Conservation (phyloP, 1,140 invertebrate species). For the Philaenus spumarius region DNA sequence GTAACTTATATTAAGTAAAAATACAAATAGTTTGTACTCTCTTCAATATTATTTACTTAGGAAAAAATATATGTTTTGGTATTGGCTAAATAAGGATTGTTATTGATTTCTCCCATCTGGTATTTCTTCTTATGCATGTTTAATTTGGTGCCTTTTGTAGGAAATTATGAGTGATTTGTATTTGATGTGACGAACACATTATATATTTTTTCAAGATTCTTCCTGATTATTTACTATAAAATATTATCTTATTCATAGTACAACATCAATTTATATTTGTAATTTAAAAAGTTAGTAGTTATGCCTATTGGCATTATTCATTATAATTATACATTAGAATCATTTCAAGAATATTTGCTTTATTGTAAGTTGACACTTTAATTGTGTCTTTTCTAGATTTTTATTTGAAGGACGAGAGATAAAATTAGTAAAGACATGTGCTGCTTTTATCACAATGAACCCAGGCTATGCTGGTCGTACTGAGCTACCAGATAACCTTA, state of each 20-base stretch:
- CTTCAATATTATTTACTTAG: neutral
- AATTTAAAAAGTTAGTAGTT: too few relatives aligned
- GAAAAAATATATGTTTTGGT: neutral
- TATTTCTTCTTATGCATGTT: neutral
- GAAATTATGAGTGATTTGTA: too few relatives aligned
- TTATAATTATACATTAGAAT: too few relatives aligned
- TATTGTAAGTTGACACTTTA: neutral
- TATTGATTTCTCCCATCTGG: too few relatives aligned
- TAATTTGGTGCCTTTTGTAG: neutral
- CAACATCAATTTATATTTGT: too few relatives aligned
- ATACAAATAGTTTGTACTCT: neutral
- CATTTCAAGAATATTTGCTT: neutral
- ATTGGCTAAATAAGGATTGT: neutral
- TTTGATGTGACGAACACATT: too few relatives aligned
- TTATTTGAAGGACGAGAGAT: slow-evolving; percentile 88
- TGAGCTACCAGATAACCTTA: slow-evolving; percentile 73
- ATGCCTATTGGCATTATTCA: too few relatives aligned
- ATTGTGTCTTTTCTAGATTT: slow-evolving; percentile 47
- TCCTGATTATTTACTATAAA: too few relatives aligned
- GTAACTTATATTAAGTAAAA: slow-evolving; percentile 35
- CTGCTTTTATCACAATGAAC: slow-evolving; percentile 88
- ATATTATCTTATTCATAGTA: too few relatives aligned
- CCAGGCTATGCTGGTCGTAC: slow-evolving; percentile 84
- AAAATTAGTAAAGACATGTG: slow-evolving; percentile 74
- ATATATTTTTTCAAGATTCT: too few relatives aligned